Evolutionary conservation across 2,797 vertebrate species (phyloP), one percentile per base, ranked within the genome.

Genomic region (Ctenosaura bakeri): DNA sequence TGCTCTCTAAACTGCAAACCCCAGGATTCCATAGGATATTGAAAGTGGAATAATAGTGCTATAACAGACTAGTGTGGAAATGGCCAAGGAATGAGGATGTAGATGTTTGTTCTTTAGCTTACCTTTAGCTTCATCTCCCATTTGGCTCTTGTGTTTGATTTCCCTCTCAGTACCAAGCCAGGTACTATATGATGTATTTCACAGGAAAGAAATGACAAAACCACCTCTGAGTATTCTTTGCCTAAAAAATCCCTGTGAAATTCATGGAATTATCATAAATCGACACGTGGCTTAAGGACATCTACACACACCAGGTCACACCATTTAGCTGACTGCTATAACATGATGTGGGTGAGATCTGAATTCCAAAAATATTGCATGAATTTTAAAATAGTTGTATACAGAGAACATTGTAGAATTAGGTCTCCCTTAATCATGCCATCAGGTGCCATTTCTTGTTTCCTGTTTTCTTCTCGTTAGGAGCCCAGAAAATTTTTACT

Each of bases 401-500:
- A 14, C 42, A 50, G 42, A 29, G 18, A 7, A 42, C 35, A 42
- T 26, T n/a, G 42, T 35, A 77, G 81, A 35, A 2, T 29, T 52
- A 20, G 59, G 16, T 89, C 74, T 20, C n/a, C 46, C 42, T 83
- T 66, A 89, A 89, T 16, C 81, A 78, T 16, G 62, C 14, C 32
- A 52, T 84, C 74, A 76, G 32, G n/a, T 50, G 22, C 7, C n/a
- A 22, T 22, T 79, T 79, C 56, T 22, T 89, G 80, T 59, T 83
- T 62, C 26, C n/a, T 69, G 35, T 50, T 32, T 29, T 78, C 35
- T 22, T 4, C 52, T 88, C 4, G 46, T 86, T 74, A 42, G 18
- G n/a, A 87, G 38, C 42, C 90, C 59, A 83, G 46, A 74, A 66
- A 10, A 81, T 0, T 3, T 3, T n/a, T 91, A 20, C 69, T 94